Conservation (phyloP, 2,888 invertebrate species). For the Linyphia triangularis region DNA sequence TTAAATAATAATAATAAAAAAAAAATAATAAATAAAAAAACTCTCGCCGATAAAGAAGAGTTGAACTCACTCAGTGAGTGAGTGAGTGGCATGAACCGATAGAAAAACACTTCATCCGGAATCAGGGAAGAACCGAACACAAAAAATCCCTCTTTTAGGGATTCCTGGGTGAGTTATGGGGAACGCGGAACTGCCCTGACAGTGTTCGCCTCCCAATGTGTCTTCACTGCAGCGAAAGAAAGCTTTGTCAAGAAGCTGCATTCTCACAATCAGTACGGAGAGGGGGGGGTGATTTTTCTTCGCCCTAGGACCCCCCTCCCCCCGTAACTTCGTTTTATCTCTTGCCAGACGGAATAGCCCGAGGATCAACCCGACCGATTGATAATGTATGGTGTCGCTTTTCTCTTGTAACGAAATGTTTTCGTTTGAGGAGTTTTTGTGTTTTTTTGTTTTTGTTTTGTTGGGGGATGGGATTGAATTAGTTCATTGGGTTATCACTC, state of each 20-base stretch:
- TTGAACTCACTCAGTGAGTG: too few species aligned
- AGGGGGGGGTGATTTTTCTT: constrained; percentile 55
- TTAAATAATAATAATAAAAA: too few species aligned
- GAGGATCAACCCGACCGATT: constrained; percentile 42
- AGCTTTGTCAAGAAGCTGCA: constrained; percentile 69
- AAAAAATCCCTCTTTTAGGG: neutral
- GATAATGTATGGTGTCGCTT: constrained; percentile 49
- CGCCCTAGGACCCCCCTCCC: neutral
- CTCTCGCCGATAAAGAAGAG: too few species aligned
- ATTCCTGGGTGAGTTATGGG: constrained; percentile 59
- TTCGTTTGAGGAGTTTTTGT: neutral
- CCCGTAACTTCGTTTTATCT: neutral
- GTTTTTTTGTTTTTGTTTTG: neutral
- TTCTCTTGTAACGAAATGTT: neutral
- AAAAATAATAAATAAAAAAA: too few species aligned
- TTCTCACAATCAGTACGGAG: constrained; percentile 66
- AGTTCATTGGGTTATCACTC: neutral
- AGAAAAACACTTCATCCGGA: constrained; percentile 45
- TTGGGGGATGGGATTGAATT: neutral
- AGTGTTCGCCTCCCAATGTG: constrained; percentile 62
- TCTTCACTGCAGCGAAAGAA: constrained; percentile 63
- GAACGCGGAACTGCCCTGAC: constrained; percentile 54
- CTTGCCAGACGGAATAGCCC: neutral
- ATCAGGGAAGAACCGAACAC: neutral
- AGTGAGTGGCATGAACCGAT: constrained; percentile 32